Evolutionary conservation across 1,140 invertebrate genomes (phyloP).

Genomic region (Micrasema longulum): DNA sequence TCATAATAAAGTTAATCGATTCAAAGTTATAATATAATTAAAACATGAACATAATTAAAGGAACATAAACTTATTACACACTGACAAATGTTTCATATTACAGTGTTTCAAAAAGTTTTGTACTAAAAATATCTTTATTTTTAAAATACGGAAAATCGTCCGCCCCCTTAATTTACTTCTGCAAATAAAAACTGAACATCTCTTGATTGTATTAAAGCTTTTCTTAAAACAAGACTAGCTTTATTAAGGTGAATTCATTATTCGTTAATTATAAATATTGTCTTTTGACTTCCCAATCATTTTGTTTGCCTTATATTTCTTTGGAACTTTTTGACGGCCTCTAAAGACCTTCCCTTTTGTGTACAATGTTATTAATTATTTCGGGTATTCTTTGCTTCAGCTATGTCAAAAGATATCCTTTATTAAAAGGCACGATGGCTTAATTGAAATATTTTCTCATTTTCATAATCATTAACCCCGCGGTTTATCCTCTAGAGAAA

Average conservation of each 20-base stretch:
- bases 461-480: constrained; percentile 36
- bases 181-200: too few relatives aligned
- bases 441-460: constrained; percentile 39
- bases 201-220: too few relatives aligned
- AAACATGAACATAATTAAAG: too few relatives aligned
- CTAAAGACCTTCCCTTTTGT: constrained; percentile 18
- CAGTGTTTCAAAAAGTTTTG: too few relatives aligned
- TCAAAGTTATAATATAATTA: too few relatives aligned
- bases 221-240: background rate
- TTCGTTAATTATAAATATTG: constrained; percentile 23
- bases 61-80: too few relatives aligned
- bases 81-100: too few relatives aligned
- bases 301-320: constrained; percentile 32
- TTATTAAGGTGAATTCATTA: constrained; percentile 19
- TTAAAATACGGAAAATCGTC: too few relatives aligned
- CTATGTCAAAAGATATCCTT: constrained; percentile 37
- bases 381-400: constrained; percentile 27
- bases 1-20: too few relatives aligned
- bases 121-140: too few relatives aligned
- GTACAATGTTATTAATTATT: constrained; percentile 32
- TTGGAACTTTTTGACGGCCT: constrained; percentile 35
- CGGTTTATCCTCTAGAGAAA: constrained; percentile 16
- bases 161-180: too few relatives aligned
- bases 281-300: constrained; percentile 29
- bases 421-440: constrained; percentile 36